Evolutionary conservation across 2,888 invertebrate species (phyloP), one percentile per base, ranked within the genome.

Genomic region (Cosmia pyralina): DNA sequence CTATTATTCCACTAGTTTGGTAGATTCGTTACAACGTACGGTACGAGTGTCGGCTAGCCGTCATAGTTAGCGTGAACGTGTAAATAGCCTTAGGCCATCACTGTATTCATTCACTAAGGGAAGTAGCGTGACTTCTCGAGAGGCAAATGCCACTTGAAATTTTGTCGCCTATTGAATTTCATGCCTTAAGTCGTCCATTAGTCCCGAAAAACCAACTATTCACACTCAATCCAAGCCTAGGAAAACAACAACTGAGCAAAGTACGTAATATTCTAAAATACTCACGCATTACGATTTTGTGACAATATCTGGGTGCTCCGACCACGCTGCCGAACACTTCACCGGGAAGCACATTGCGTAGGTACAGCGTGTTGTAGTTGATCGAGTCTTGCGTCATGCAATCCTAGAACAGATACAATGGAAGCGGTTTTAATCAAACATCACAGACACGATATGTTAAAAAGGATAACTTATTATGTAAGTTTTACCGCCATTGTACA

Each of bases 271-370:
- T 15, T 15, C 8, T 17, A 38, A 17, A 86, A 89, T 58, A 93
- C 95, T 92, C 62, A 95, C 95, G 87, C 81, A 93, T 89, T 15
- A 93, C 89, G 50, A 95, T 90, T 79, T 95, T 95, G 89, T 94
- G 93, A 82, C 96, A 96, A 74, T 91, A 93, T 89, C 92, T 92
- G 0, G 94, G 91, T 0, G 94, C 93, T 6, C 94, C 95, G 2
- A 88, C 75, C 0, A 92, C 88, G 15, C 90, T 88, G 41, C 90
- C 89, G 17, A 91, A 83, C 5, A 93, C 80, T 5, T 93, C 92
- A 44, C 77, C 74, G 0, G 94, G 93, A 34, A 95, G 88, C 10
- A 93, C 77, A 11, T 65, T 72, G 59, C 88, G 88, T 19, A 96
- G 87, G 85, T 92, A 92, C 44, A 82, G 55, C 28, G 89, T 89